Evolutionary conservation across 2,888 invertebrate species (phyloP), one percentile per base, ranked within the genome.

Genomic region (Heliconius sara): DNA sequence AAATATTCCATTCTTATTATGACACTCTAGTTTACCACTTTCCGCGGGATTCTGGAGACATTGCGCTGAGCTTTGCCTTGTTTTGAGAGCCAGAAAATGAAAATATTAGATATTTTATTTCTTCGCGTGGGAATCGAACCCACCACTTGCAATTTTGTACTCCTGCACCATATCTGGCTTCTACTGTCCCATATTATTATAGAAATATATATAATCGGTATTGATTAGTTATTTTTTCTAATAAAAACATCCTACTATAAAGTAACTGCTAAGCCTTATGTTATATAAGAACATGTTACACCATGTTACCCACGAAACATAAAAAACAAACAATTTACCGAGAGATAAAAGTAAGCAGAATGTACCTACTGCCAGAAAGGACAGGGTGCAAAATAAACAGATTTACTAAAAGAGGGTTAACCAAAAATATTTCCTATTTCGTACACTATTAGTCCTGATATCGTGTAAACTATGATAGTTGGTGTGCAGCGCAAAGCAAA

Each of bases 341-440:
- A 81, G 79, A 67, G 74, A 79, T 78, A 81, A 81, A 73, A 79
- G 82, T 81, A 83, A 83, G 76, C 76, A 81, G 74, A 83, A 82
- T 79, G 66, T 82, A 81, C 78, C 78, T 79, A 76, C 73, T 71
- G 71, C 79, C 73, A 86, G 86, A 88, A 87, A 88, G 83, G 87
- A 89, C 90, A 90, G 87, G 85, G 85, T 85, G 88, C 84, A 87
- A 88, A 90, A 91, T 93, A 93, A 92, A 93, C 90, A 91, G 92
- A 89, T 90, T 91, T 90, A 86, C 86, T 86, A 87, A 85, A 83
- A 85, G 80, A 83, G 86, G 88, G 88, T 88, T 87, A 83, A 84
- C 84, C 87, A 90, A 91, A 92, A 91, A 90, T 88, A 90, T 89
- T 86, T 88, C 88, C 86, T 92, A 87, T 91, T 87, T 83, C 85